Conservation (phyloP, 2,797 vertebrate genomes). For the Argyrosomus regius region DNA sequence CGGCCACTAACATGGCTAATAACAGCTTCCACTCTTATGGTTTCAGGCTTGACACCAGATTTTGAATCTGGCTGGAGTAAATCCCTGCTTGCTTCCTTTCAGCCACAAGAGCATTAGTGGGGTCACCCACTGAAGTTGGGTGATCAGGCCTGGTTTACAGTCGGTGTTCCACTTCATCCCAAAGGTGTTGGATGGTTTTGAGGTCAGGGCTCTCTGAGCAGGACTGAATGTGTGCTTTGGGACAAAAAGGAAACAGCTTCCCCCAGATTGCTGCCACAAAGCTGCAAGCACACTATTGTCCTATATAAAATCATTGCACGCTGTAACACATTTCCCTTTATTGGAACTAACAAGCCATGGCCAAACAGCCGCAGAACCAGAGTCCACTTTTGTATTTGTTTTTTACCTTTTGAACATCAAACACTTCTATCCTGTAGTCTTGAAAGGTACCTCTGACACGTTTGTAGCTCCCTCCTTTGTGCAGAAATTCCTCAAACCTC, state of each 20-base stretch:
- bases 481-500: not conserved
- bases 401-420: conserved; percentile 8
- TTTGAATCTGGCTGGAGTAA: conserved; percentile 5
- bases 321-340: not conserved
- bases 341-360: not conserved
- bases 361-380: not conserved
- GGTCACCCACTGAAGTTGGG: not conserved
- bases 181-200: not conserved
- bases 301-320: not conserved
- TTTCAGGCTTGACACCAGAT: conserved; percentile 2
- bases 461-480: conserved; percentile 14
- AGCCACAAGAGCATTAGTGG: not conserved
- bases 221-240: not conserved
- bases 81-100: conserved; percentile 9
- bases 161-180: not conserved
- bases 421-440: not conserved
- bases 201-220: not conserved
- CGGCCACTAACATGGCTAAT: not conserved
- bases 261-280: not conserved
- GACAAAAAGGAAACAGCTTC: not conserved
- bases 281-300: not conserved
- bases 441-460: not conserved
- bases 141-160: not conserved
- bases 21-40: not conserved
- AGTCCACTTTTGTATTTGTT: not conserved